These are phyloP conservation scores for Sterna hirundo DNA, from an alignment of 2,113 vertebrate genomes.

Conservation along the genomic window DNA sequence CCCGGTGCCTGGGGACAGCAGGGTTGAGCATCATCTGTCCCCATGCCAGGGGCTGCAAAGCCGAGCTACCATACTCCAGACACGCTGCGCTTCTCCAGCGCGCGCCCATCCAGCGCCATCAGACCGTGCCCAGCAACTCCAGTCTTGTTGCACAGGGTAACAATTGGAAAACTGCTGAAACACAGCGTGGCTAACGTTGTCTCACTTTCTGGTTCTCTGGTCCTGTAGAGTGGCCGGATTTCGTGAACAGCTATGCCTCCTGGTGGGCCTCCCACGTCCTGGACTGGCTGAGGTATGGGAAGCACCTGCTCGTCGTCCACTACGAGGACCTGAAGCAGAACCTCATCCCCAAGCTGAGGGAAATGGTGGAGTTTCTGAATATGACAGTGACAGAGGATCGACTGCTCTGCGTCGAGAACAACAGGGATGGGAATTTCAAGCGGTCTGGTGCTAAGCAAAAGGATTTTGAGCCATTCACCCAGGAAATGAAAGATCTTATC, in stretches of 20 bases:
- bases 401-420: constrained; percentile 86
- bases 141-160: too few relatives aligned
- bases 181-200: background rate
- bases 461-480: constrained; percentile 83
- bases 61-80: background rate
- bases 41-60: background rate
- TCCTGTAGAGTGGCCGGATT: constrained; percentile 85
- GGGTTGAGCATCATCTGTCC: background rate
- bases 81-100: rapidly evolving
- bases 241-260: constrained; percentile 84
- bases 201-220: background rate
- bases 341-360: constrained; percentile 78
- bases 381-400: constrained; percentile 77
- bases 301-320: constrained; percentile 80
- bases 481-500: constrained; percentile 84
- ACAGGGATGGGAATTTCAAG: constrained; percentile 88
- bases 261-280: constrained; percentile 90
- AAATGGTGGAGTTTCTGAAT: constrained; percentile 83
- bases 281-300: constrained; percentile 86
- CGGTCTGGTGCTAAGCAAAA: constrained; percentile 71
- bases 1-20: background rate
- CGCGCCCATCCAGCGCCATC: rapidly evolving
- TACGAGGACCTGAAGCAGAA: constrained; percentile 82
- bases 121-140: rapidly evolving
- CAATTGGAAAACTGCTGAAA: background rate